These are phyloP conservation scores for Apeltes quadracus DNA, from an alignment of 2,113 vertebrate genomes.

Conservation along the genomic window DNA sequence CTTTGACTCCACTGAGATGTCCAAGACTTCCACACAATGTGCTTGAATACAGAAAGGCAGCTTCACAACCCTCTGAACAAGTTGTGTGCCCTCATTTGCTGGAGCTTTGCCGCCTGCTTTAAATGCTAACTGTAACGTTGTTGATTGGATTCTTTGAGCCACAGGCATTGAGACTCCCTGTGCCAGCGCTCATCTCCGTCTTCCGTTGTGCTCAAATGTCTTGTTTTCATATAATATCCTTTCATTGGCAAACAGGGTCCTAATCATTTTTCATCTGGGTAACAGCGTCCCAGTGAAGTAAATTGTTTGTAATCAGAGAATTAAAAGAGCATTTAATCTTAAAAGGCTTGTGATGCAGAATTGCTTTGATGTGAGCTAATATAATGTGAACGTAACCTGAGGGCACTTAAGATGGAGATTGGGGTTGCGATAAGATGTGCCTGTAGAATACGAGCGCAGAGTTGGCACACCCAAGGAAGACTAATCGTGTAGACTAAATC, in stretches of 20 bases:
- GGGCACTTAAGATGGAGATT: slow-evolving; percentile 73
- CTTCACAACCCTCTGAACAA: not conserved
- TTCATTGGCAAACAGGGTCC: slow-evolving; percentile 20
- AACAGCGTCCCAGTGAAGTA: slow-evolving; percentile 55
- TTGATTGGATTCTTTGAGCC: slow-evolving; percentile 23
- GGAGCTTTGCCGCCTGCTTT: not conserved
- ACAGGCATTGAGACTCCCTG: not conserved
- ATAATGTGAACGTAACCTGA: slow-evolving; percentile 78
- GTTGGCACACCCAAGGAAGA: slow-evolving; percentile 39
- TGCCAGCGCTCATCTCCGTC: not conserved
- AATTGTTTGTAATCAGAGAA: slow-evolving; percentile 68
- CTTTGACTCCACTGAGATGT: not conserved
- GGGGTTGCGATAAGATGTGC: slow-evolving; percentile 58
- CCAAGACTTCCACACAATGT: not conserved
- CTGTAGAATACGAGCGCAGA: slow-evolving; percentile 47
- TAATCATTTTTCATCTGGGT: slow-evolving; percentile 42
- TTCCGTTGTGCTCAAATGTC: slow-evolving; percentile 23
- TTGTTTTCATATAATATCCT: slow-evolving; percentile 21
- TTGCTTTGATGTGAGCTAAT: slow-evolving; percentile 81
- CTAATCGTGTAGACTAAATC: slow-evolving; percentile 52
- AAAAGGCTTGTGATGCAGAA: slow-evolving; percentile 72
- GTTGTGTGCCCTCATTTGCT: not conserved
- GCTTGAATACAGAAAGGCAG: not conserved
- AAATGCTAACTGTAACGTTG: not conserved
- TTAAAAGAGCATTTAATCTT: slow-evolving; percentile 78